A percentile compares a stretch with the other conserved stretches of the same genome.
These are phyloP conservation scores for Dascillus cervinus DNA, from an alignment of 2,888 invertebrate species.

Conservation along the genomic window DNA sequence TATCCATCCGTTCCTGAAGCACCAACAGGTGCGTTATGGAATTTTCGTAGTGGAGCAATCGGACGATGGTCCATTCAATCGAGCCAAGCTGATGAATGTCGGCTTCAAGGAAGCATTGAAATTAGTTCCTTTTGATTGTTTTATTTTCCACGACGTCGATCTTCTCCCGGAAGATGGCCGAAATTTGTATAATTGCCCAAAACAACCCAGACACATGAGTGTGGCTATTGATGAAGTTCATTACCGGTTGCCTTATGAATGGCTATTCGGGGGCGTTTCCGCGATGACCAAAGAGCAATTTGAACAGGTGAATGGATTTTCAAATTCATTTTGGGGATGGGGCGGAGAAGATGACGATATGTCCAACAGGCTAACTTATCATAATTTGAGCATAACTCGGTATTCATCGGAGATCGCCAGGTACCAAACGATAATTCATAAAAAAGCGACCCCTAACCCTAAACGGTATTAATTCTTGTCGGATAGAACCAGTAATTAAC, in stretches of 20 bases:
- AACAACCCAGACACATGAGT: no score
- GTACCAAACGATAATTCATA: constrained; percentile 93
- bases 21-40: constrained; percentile 89
- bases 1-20: no score
- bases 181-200: constrained; percentile 85
- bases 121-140: constrained; percentile 69
- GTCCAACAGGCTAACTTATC: constrained; percentile 65
- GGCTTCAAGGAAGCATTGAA: constrained; percentile 87
- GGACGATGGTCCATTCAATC: constrained; percentile 69
- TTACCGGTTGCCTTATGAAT: constrained; percentile 85
- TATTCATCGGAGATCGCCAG: constrained; percentile 89
- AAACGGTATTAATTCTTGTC: constrained; percentile 57
- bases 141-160: constrained; percentile 95
- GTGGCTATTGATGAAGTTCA: constrained; percentile 88
- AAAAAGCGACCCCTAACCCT: constrained; percentile 83
- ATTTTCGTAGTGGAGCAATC: constrained; percentile 91
- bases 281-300: constrained; percentile 86
- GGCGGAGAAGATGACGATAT: constrained; percentile 98
- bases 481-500: no score
- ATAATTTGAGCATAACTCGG: constrained; percentile 81
- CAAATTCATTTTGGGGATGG: constrained; percentile 96
- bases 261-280: constrained; percentile 91
- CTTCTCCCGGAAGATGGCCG: constrained; percentile 85
- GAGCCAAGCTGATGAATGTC: constrained; percentile 94
- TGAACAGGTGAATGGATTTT: constrained; percentile 82